Base-by-base conservation (phyloP, 1,140 invertebrate species). In the Dendroctonus valens region DNA sequence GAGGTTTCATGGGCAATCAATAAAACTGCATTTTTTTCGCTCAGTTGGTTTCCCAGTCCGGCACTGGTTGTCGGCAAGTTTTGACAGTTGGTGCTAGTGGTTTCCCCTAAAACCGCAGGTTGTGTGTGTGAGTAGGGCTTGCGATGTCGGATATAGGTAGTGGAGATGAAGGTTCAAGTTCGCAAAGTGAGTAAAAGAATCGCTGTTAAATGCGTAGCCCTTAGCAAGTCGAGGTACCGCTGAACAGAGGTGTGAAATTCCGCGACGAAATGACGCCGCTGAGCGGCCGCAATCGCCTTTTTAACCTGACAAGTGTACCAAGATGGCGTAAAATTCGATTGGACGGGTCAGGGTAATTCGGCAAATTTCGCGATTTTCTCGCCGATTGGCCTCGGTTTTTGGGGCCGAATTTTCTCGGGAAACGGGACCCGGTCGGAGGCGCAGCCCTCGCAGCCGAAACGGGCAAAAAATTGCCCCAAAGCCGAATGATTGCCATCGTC, bases 101-200 rank as follows among this genome's bases (percentile, higher is more conserved):
- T 71, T 74, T 72, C 70, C 65, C 72, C 73, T 71, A 61, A 76
- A 73, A 72, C 69, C 70, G 77, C 70, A 74, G 76, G 75, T 74
- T 74, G 69, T 72, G 75, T 74, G 82, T 81, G 69, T 68, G 67
- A 68, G 69, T 71, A 79, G 81, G 81, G 79, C 44, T 82, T 83
- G 84, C 82, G 81, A 87, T 87, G 86, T 87, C 86, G 80, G 86
- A 87, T 84, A 83, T 86, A 81, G 85, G 85, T 79, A 87, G 86
- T 80, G 85, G 84, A 77, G 86, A 87, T 84, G 86, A 87, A 78
- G 85, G 84, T 77, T 84, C 85, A 81, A 85, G 84, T 83, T 86
- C 84, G 83, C 85, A 86, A 84, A 86, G 86, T 87, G 84, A 82
- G 85, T 85, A 68, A 62, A 63, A 59, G 15, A 60, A 49, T 66